Evolutionary conservation across 2,888 invertebrate species (phyloP), one percentile per base, ranked within the genome.

Genomic region (Cerceris rybyensis): DNA sequence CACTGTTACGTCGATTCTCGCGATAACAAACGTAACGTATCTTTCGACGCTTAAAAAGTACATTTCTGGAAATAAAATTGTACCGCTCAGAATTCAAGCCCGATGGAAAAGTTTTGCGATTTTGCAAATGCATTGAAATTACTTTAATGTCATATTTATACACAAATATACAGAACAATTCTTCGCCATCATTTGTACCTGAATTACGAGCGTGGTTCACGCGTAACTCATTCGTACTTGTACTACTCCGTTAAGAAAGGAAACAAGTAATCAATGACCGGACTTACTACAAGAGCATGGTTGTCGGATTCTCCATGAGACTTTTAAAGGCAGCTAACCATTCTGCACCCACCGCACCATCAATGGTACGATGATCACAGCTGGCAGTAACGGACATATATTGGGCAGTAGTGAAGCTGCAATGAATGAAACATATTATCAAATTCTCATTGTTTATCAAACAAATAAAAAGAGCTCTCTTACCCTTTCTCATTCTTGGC

Each of bases 271-370:
- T 64, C 17, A 28, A 41, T n/a, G 28, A 61, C 58, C 28, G 57
- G 67, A 85, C 83, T 85, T 75, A 88, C 87, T 96, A 99, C 89
- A 99, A 94, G 82, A 99, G 95, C 96, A 99, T 99, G 81, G 96
- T 96, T 85, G 96, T 95, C 41, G 99, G 99, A 90, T 98, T 96
- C 93, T 99, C 98, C 83, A 99, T 93, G 91, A 95, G 96, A 78
- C 95, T 95, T 87, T 96, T 96, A 94, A 99, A 98, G 66, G 96
- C 96, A 88, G 96, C 94, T 90, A 99, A 94, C 98, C 98, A 99
- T 91, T 96, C 95, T 2, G 99, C 99, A 69, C 98, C 99, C 6
- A 99, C 97, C 85, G 99, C 99, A 63, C 99, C 99, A 93, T 99
- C 99, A 7, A 99, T 97, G 39, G 98, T 98, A 88, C 99, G 95